Base-by-base conservation (phyloP, 2,797 vertebrate species). In the Scyliorhinus canicula region DNA sequence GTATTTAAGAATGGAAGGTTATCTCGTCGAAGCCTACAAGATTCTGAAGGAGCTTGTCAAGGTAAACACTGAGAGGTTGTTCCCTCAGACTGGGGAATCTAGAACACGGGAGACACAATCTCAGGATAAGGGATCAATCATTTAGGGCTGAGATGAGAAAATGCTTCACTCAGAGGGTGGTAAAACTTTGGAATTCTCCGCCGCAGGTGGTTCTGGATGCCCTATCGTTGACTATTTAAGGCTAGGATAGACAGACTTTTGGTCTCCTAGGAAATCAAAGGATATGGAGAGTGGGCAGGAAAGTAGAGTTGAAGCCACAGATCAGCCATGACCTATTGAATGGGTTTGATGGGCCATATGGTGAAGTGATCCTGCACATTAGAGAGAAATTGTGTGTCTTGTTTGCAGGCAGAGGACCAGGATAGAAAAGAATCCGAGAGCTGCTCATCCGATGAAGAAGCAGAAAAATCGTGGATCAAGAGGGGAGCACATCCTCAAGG, bases 391-490 rank as follows among this genome's bases (percentile, higher is more conserved):
- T 21, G 0, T 82, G 88, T 26, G 5, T 44, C 88, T 65, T 91
- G 28, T 35, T 74, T 52, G 6, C 40, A 98, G 97, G 96, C 95
- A 94, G 97, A 97, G 95, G 96, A 95, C 65, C 97, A 96, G 95
- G 95, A 96, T 95, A 95, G 88, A 77, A 96, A 96, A 95, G 95
- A 96, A 84, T 96, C 96, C 5, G 96, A 96, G 96, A 97, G 96
- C 2, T 96, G 97, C 95, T 97, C 97, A 0, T 97, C 97, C 1
- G 96, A 95, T 9, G 97, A 97, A 11, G 97, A 97, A 95, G 96
- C 96, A 85, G 96, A 82, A 65, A 35, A 21, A 65, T 4, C 44
- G 44, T n/a, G 16, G 40, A 91, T 44, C n/a, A 11, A 19, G 8
- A 40, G 3, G 57, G 8, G 21, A 63, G 21, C 9, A 9, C 7